These are phyloP conservation scores for Trachemys scripta DNA, from an alignment of 2,113 vertebrate genomes.

Conservation along the genomic window DNA sequence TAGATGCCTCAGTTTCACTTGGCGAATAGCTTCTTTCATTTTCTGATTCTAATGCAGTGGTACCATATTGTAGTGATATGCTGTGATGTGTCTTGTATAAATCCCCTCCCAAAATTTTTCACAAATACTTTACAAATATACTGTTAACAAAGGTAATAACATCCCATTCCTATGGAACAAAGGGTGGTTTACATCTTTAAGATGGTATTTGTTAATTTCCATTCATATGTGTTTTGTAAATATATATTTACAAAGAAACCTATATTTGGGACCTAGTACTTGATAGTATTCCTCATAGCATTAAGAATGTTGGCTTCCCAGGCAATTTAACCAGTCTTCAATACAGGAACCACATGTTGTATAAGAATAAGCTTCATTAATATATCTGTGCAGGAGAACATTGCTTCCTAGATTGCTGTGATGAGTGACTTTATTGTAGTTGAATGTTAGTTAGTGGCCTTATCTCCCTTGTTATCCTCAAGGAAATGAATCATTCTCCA, in stretches of 20 bases:
- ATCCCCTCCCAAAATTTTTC: too few relatives aligned
- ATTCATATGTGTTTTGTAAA: background rate
- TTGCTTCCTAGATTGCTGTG: background rate
- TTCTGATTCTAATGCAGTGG: background rate
- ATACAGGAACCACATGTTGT: background rate
- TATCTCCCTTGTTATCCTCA: background rate
- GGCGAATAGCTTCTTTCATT: background rate
- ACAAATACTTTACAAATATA: background rate
- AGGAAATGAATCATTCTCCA: background rate
- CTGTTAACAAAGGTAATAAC: background rate
- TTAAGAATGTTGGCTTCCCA: background rate
- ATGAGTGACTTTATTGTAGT: background rate
- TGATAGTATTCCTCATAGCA: background rate
- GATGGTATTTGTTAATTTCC: background rate
- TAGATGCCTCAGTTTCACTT: background rate
- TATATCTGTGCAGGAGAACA: background rate
- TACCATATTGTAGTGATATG: background rate
- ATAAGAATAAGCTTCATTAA: background rate
- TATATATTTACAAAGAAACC: background rate
- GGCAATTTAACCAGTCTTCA: background rate
- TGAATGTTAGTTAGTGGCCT: background rate
- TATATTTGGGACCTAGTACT: background rate
- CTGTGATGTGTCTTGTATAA: too few relatives aligned
- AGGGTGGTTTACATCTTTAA: background rate
- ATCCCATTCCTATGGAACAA: background rate